Percentiles rank a stretch among this genome's conserved stretches.
Evolutionary conservation across 2,113 vertebrate species (phyloP).

Genomic region (Anser cygnoides): DNA sequence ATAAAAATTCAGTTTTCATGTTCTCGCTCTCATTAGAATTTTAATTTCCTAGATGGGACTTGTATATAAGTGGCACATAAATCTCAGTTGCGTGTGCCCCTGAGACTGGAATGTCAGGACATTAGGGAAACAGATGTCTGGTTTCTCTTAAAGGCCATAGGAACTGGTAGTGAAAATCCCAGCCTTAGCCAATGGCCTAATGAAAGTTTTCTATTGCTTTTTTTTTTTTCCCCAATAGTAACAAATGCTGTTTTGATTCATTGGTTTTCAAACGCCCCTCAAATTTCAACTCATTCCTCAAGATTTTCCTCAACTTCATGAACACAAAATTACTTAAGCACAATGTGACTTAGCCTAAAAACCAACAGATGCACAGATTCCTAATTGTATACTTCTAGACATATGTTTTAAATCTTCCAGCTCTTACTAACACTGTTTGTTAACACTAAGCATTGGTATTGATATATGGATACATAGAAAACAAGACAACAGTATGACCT

Average conservation of each 20-base stretch:
- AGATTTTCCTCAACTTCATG: background rate
- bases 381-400: background rate
- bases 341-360: background rate
- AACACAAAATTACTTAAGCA: background rate
- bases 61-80: background rate
- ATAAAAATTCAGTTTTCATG: background rate
- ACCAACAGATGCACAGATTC: background rate
- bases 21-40: background rate
- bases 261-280: background rate
- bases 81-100: background rate
- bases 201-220: background rate
- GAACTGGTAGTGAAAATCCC: slow-evolving; percentile 18
- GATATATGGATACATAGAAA: background rate
- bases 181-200: background rate
- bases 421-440: background rate
- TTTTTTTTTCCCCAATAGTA: background rate
- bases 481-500: background rate
- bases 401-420: background rate
- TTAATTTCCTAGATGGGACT: background rate
- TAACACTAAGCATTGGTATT: background rate
- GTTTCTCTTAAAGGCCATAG: background rate
- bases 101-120: background rate
- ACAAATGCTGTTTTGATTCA: background rate
- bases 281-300: background rate
- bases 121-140: background rate